These are phyloP conservation scores for Kradibia gibbosae DNA, from an alignment of 1,140 invertebrate genomes.

Conservation along the genomic window DNA sequence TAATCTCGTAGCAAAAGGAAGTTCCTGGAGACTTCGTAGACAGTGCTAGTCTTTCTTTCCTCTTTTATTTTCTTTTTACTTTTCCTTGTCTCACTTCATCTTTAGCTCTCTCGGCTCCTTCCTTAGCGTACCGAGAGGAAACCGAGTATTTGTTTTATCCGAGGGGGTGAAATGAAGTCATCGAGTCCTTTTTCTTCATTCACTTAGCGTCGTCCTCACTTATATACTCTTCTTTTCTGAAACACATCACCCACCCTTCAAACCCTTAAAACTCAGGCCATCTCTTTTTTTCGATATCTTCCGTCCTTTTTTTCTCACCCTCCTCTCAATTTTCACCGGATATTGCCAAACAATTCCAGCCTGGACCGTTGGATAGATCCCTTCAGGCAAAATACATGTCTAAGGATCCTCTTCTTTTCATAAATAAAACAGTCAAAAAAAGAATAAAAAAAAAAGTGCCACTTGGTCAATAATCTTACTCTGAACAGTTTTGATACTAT, in stretches of 20 bases:
- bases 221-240: constrained; percentile 24
- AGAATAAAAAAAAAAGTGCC: neutral
- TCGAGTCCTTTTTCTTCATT: constrained; percentile 41
- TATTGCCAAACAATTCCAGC: constrained; percentile 48
- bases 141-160: constrained; percentile 49
- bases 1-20: constrained; percentile 38
- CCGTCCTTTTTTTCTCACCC: neutral
- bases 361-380: constrained; percentile 9
- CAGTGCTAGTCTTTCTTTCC: neutral
- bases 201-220: constrained; percentile 41
- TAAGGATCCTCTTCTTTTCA: neutral
- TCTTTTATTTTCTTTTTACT: neutral
- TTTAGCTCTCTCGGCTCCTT: neutral
- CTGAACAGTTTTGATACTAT: neutral
- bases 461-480: constrained; percentile 25
- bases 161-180: constrained; percentile 25
- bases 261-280: no score
- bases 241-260: neutral
- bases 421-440: neutral
- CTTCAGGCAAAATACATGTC: neutral
- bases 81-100: constrained; percentile 2
- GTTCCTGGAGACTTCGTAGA: constrained; percentile 21
- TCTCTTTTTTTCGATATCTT: neutral
- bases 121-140: constrained; percentile 14
- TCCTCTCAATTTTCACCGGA: constrained; percentile 49